Conservation (phyloP, 2,797 vertebrate genomes). For the Dallia pectoralis region DNA sequence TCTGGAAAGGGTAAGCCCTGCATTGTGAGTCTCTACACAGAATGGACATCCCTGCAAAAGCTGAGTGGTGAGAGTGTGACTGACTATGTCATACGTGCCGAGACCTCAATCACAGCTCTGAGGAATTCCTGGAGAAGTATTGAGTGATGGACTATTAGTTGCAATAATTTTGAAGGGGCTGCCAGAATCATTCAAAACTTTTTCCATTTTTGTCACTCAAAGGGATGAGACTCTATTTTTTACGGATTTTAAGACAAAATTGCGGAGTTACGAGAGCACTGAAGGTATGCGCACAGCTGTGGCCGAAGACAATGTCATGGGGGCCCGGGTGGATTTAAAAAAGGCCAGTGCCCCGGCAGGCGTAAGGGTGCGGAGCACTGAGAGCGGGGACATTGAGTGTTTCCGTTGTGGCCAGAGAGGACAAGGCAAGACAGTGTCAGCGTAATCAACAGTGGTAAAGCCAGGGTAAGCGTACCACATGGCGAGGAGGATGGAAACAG, state of each 20-base stretch:
- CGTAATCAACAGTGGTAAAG: conserved; percentile 27
- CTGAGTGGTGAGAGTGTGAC: neutral
- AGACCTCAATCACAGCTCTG: neutral
- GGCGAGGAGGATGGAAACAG: conserved; percentile 27
- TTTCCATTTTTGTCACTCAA: conserved; percentile 28
- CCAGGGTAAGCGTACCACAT: conserved; percentile 28
- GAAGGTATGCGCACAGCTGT: conserved; percentile 1
- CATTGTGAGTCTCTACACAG: neutral
- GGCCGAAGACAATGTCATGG: conserved; percentile 25
- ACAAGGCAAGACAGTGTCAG: conserved; percentile 20
- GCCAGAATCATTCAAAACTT: conserved; percentile 7
- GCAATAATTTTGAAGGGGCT: conserved; percentile 11
- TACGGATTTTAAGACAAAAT: conserved; percentile 39
- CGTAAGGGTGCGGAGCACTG: too few relatives aligned
- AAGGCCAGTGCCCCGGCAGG: too few relatives aligned
- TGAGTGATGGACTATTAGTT: conserved; percentile 1
- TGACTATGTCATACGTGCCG: neutral
- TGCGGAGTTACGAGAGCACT: conserved; percentile 22
- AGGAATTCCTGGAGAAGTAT: neutral
- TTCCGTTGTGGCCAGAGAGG: conserved; percentile 42
- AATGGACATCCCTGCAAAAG: neutral
- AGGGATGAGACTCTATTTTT: conserved; percentile 35
- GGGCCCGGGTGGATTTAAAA: conserved; percentile 15
- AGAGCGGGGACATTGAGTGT: too few relatives aligned
- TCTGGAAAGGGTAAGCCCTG: neutral